Evolutionary conservation across 2,888 invertebrate genomes (phyloP).

Genomic region (Perizoma flavofasciatum): DNA sequence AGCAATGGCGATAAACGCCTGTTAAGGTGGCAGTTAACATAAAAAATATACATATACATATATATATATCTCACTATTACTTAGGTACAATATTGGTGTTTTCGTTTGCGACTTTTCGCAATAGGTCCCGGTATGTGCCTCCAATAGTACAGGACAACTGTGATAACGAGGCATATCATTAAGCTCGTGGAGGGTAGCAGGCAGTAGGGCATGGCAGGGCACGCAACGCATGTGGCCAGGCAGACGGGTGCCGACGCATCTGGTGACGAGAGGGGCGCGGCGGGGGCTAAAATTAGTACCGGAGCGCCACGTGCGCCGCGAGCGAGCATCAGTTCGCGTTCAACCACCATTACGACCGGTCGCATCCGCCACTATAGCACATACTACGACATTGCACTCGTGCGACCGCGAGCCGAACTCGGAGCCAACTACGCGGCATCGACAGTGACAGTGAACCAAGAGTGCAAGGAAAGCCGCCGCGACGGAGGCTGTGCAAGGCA

Average conservation of each 20-base stretch:
- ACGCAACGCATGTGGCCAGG: slow-evolving; percentile 78
- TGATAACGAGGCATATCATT: slow-evolving; percentile 81
- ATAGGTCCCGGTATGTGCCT: slow-evolving; percentile 10
- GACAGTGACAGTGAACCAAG: slow-evolving; percentile 73
- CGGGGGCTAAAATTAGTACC: slow-evolving; percentile 85
- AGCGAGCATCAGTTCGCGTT: slow-evolving; percentile 73
- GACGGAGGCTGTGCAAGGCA: slow-evolving; percentile 83
- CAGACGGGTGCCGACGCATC: slow-evolving; percentile 69
- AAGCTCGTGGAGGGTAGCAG: slow-evolving; percentile 69
- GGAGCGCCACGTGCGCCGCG: slow-evolving; percentile 80
- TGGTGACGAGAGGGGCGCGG: slow-evolving; percentile 80
- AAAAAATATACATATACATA: no score
- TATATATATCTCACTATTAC: no score
- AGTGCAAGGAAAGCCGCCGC: slow-evolving; percentile 75
- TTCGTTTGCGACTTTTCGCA: slow-evolving; percentile 9
- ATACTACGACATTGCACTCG: slow-evolving; percentile 56
- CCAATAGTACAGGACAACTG: slow-evolving; percentile 42
- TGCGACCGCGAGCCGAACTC: slow-evolving; percentile 51
- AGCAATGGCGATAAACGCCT: slow-evolving; percentile 33
- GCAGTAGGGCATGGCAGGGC: slow-evolving; percentile 71
- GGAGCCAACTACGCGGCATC: slow-evolving; percentile 67
- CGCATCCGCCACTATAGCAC: slow-evolving; percentile 47
- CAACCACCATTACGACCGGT: slow-evolving; percentile 66
- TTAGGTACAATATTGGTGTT: not conserved
- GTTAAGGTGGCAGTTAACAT: slow-evolving; percentile 19